Evolutionary conservation across 2,113 vertebrate genomes (phyloP).

Genomic region (Talpa occidentalis): DNA sequence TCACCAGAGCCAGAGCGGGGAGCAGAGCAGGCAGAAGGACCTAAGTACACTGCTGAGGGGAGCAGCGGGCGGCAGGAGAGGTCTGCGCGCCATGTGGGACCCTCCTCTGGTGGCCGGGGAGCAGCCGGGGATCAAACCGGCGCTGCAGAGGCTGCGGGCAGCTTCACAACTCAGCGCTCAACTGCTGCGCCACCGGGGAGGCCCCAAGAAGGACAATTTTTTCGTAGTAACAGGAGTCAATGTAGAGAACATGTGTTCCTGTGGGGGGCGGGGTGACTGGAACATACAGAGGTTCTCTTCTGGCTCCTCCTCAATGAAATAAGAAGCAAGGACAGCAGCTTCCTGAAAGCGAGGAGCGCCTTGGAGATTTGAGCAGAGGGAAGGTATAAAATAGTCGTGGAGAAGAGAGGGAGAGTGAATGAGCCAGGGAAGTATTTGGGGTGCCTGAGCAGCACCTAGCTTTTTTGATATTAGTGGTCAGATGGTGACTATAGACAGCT

Average conservation of each 20-base stretch:
- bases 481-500: not conserved
- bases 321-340: not conserved
- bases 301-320: not conserved
- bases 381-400: not conserved
- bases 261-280: not conserved
- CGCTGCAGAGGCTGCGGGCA: no score
- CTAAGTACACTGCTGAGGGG: no score
- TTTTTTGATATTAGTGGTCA: not conserved
- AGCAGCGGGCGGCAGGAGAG: no score
- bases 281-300: not conserved
- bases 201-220: no score
- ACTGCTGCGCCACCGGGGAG: no score
- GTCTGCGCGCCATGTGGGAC: no score
- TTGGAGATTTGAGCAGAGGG: not conserved
- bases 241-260: not conserved
- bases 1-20: no score
- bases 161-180: no score
- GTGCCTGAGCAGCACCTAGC: not conserved
- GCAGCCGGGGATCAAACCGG: no score
- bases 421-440: not conserved
- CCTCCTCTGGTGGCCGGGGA: no score
- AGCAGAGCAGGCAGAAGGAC: no score
- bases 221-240: not conserved
- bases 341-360: not conserved
- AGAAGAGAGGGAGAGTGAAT: not conserved